Evolutionary conservation across 2,888 invertebrate species (phyloP), one percentile per base, ranked within the genome.

Genomic region (Aspidiotus destructor): DNA sequence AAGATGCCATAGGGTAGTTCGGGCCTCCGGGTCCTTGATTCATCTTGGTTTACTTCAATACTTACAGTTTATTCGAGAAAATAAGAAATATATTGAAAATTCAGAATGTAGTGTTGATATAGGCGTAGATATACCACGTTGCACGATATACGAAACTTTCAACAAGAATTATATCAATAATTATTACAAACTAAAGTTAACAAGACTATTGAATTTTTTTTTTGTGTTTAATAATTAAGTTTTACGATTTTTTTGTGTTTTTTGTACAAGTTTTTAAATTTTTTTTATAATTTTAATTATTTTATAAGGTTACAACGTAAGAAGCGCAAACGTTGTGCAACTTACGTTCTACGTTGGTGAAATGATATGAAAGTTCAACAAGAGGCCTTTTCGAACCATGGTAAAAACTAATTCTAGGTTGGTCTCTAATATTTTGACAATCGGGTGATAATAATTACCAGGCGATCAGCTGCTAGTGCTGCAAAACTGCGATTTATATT

Each of bases 1-100:
- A 83, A 73, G 97, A 97, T 78, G 97, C 97, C 92, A 96, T 93
- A 74, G 87, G 89, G 77, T 90, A 90, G 80, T 88, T 89, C 73
- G 89, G 89, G 77, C 89, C 89, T 78, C 88, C 88, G 74, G 89
- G 86, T 78, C 88, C 88, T 74, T 88, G 86, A 86, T 88, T 89
- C 88, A 88, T 88, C 77, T 80, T 84, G 65, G 2, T 58, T 28
- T 52, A 28, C 15, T 54, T 64, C 15, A 54, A 41, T 17, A 9
- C 13, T 41, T 64, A 42, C 17, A 52, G 44, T 15, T 41, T n/a
- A 11, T n/a, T 41, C 53, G 9, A 41, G 1, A 2, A 28, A 28
- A 8, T 28, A 28, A 2, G 28, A 6, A 58, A 28, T 17, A 10
- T 17, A 28, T 13, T 13, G 58, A 58, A 28, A 3, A 1, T 28